A percentile compares a stretch with the other conserved stretches of the same genome.
These are phyloP conservation scores for Clostera curtula DNA, from an alignment of 2,888 invertebrate species.

Conservation along the genomic window DNA sequence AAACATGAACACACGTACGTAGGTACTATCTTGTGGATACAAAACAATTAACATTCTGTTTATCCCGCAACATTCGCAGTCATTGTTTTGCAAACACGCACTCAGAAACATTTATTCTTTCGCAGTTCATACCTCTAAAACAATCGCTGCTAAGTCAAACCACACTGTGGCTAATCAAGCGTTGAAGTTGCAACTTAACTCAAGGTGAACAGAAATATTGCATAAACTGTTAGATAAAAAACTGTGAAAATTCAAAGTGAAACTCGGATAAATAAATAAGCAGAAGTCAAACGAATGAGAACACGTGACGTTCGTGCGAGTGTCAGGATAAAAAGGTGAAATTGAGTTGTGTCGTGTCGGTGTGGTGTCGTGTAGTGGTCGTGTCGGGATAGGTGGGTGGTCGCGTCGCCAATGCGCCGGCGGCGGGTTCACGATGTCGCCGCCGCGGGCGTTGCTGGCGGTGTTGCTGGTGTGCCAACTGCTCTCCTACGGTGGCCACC, in stretches of 20 bases:
- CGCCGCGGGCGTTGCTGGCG: conserved; percentile 71
- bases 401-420: conserved; percentile 65
- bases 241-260: background rate
- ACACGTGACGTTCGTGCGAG: conserved; percentile 7
- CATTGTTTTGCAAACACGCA: conserved; percentile 27
- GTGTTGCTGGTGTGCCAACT: conserved; percentile 64
- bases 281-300: conserved; percentile 9
- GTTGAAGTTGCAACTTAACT: background rate
- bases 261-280: background rate
- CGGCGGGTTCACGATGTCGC: conserved; percentile 65
- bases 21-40: too few species aligned
- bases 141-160: background rate
- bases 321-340: conserved; percentile 11
- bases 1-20: conserved; percentile 1
- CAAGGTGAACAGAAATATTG: background rate
- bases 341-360: conserved; percentile 9
- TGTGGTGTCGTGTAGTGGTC: conserved; percentile 23
- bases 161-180: background rate
- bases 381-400: conserved; percentile 56
- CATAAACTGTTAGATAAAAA: too few species aligned
- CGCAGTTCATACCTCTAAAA: conserved; percentile 9
- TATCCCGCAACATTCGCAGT: conserved; percentile 9
- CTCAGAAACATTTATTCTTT: conserved; percentile 5
- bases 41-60: conserved; percentile 10
- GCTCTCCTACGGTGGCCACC: conserved; percentile 70